Base-by-base conservation (phyloP, 2,797 vertebrate genomes). In the Dermochelys coriacea region DNA sequence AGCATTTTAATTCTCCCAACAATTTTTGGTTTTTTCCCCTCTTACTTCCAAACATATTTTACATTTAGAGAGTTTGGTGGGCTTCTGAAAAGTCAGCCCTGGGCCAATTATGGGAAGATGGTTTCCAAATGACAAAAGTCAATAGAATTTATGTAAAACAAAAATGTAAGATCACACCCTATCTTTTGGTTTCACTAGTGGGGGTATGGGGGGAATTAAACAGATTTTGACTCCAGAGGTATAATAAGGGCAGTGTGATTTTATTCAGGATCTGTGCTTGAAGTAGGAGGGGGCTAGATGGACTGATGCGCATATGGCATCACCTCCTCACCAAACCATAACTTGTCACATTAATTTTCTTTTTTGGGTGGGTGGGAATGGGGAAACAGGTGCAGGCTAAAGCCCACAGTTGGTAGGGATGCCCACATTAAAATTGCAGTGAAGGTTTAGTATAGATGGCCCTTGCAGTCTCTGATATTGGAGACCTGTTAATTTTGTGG, bases 61-160 rank as follows among this genome's bases (percentile, higher is more conserved):
- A 57, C 55, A 47, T 78, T 0, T 1, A 90, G 47, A 90, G 83
- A 45, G 11, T 49, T 25, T 29, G 78, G 31, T 61, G 19, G 1
- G 12, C 86, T 89, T 84, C 87, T 90, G 31, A 87, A 51, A 34
- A 84, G 34, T 37, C 59, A 94, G 34, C 8, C 6, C 8, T 52
- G 1, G 5, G 23, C 87, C 80, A 86, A 12, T 83, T 83, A 87
- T 9, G 31, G 37, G n/a, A 92, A 95, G 84, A 81, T 55, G 68
- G 84, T 79, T 94, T 92, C 91, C 82, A 86, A 11, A 34, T 71
- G 52, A 91, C 50, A 89, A 74, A 90, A 93, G 2, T 50, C 82
- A 96, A 79, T 8, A 5, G 5, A 94, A n/a, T 82, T 94, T 83
- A 83, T 49, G n/a, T 61, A 90, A 94, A 88, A 9, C 49, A 77